Evolutionary conservation across 1,140 invertebrate species (phyloP).

Genomic region (Panagrolaimus sp.): DNA sequence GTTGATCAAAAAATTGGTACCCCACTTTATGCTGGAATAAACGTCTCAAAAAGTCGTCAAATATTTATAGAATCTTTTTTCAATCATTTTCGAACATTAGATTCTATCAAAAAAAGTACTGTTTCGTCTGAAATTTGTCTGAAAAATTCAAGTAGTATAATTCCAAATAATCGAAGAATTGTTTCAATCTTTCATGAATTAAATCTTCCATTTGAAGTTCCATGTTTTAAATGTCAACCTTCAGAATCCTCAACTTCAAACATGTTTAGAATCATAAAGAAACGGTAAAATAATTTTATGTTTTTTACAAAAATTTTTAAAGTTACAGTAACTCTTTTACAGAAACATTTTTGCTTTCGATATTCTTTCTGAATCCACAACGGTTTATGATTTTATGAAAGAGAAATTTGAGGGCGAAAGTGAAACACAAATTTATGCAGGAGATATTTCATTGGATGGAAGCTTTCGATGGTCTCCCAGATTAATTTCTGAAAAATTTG

Average conservation of each 20-base stretch:
- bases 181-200: constrained; percentile 1
- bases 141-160: background rate
- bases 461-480: background rate
- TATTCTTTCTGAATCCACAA: background rate
- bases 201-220: constrained; percentile 13
- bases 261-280: background rate
- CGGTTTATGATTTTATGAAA: background rate
- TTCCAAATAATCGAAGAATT: background rate
- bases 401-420: background rate
- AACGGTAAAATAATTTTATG: no score
- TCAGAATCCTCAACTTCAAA: background rate
- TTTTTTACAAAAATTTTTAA: no score
- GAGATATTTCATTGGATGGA: background rate
- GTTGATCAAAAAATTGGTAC: background rate
- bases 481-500: background rate
- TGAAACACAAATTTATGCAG: no score
- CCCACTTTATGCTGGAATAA: background rate
- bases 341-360: background rate
- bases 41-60: background rate
- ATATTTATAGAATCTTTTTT: background rate
- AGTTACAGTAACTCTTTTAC: background rate
- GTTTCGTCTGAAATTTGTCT: background rate
- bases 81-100: background rate
- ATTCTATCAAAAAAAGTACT: background rate
- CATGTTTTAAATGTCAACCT: background rate